Percentiles rank a stretch among this genome's conserved stretches.
Conservation (phyloP, 2,113 vertebrate species). For the Brachionichthys hirsutus region DNA sequence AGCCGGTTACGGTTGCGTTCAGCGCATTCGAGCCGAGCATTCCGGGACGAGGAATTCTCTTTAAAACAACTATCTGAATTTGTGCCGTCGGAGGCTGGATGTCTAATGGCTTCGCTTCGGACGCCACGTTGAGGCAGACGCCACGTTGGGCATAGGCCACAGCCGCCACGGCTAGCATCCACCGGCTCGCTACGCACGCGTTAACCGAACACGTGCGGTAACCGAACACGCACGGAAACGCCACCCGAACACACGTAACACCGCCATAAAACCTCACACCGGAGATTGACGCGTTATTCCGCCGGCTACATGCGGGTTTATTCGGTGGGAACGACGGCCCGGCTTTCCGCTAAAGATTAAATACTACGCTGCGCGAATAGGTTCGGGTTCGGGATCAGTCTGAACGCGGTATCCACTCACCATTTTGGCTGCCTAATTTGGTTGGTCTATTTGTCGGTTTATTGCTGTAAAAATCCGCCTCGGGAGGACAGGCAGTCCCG, state of each 20-base stretch:
- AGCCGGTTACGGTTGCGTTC: too few relatives aligned
- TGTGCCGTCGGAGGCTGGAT: conserved; percentile 20
- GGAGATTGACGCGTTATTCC: background rate
- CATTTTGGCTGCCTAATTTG: conserved; percentile 85
- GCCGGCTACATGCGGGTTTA: conserved; percentile 2
- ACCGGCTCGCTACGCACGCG: conserved; percentile 31
- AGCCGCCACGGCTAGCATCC: conserved; percentile 24
- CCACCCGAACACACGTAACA: conserved; percentile 15
- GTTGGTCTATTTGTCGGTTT: conserved; percentile 21
- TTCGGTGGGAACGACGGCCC: background rate
- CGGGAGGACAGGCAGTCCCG: conserved; percentile 75
- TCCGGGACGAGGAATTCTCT: too few relatives aligned
- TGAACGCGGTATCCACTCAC: conserved; percentile 70
- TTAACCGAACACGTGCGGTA: conserved; percentile 3
- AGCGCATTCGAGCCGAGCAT: too few relatives aligned
- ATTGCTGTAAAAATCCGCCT: conserved; percentile 69
- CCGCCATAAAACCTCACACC: conserved; percentile 9
- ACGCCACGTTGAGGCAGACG: conserved; percentile 37
- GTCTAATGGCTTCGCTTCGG: conserved; percentile 30
- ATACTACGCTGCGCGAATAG: too few relatives aligned
- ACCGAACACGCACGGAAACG: background rate
- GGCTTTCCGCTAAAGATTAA: background rate
- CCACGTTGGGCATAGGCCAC: conserved; percentile 44
- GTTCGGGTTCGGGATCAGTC: too few relatives aligned
- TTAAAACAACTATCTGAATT: conserved; percentile 1